phyloP scores from a whole-genome alignment of 2,113 vertebrate species.

The Hystrix brachyura region DNA sequence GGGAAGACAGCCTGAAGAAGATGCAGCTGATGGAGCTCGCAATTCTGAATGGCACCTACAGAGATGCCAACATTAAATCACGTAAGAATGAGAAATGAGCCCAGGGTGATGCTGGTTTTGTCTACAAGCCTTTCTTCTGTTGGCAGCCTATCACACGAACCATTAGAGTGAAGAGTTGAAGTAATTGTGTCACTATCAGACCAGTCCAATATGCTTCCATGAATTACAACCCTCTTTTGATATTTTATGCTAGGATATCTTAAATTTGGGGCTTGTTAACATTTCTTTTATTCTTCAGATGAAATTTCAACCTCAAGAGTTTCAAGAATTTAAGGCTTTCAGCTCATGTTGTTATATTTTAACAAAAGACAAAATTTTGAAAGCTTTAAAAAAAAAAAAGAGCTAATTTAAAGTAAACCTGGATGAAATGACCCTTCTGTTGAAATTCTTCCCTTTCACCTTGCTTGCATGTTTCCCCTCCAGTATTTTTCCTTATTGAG shows the following conservation, averaged over 20 bases:
- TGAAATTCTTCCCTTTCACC: slow-evolving; percentile 74
- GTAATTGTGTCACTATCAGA: neutral
- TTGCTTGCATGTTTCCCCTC: slow-evolving; percentile 82
- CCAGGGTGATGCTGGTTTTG: neutral
- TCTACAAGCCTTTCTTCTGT: neutral
- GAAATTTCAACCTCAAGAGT: neutral
- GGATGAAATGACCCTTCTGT: slow-evolving; percentile 75
- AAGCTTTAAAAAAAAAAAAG: neutral
- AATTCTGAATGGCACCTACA: slow-evolving; percentile 99
- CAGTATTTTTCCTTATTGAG: slow-evolving; percentile 73
- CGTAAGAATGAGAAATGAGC: slow-evolving; percentile 91
- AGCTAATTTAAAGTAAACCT: neutral
- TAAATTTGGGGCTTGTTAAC: slow-evolving; percentile 32
- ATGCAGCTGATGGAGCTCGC: slow-evolving; percentile 99
- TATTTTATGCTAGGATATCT: neutral
- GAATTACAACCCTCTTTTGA: neutral
- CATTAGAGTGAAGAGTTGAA: neutral
- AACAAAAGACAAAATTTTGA: neutral
- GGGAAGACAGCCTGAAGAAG: slow-evolving; percentile 99
- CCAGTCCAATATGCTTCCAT: neutral
- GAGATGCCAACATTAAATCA: slow-evolving; percentile 99
- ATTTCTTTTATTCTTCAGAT: neutral
- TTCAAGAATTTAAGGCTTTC: slow-evolving; percentile 16
- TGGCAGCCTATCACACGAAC: neutral
- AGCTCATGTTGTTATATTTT: slow-evolving; percentile 26